These are phyloP conservation scores for Sinocyclocheilus anshuiensis DNA, from an alignment of 2,113 vertebrate species.

Conservation along the genomic window DNA sequence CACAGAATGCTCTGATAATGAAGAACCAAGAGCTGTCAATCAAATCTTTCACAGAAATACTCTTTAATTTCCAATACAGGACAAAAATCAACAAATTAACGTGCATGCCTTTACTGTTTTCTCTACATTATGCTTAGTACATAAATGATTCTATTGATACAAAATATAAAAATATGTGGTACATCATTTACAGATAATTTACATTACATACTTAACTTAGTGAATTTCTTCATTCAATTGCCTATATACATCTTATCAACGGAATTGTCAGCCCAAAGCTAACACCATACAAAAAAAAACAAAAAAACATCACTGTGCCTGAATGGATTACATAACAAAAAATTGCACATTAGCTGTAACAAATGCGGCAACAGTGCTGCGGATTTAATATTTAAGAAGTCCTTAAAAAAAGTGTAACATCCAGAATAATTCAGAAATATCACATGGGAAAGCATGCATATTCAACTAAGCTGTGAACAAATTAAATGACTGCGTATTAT, in stretches of 20 bases:
- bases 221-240: constrained; percentile 75
- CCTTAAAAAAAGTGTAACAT: constrained; percentile 51
- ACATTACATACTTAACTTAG: constrained; percentile 82
- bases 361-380: constrained; percentile 54
- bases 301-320: constrained; percentile 51
- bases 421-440: constrained; percentile 61
- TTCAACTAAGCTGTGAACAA: constrained; percentile 66
- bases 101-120: constrained; percentile 81
- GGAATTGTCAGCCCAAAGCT: constrained; percentile 61
- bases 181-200: constrained; percentile 98
- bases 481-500: constrained; percentile 64
- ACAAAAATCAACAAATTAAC: constrained; percentile 75
- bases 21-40: constrained; percentile 57
- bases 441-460: constrained; percentile 66
- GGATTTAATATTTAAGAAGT: constrained; percentile 54
- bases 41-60: constrained; percentile 71
- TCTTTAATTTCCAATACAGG: constrained; percentile 81
- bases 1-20: constrained; percentile 43
- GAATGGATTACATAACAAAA: constrained; percentile 55
- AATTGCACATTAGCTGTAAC: constrained; percentile 65
- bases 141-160: constrained; percentile 84
- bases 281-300: constrained; percentile 61
- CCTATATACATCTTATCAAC: constrained; percentile 77
- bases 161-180: constrained; percentile 98
- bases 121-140: constrained; percentile 80